Conservation (phyloP, 2,888 invertebrate species). For the Proisotoma minuta region DNA sequence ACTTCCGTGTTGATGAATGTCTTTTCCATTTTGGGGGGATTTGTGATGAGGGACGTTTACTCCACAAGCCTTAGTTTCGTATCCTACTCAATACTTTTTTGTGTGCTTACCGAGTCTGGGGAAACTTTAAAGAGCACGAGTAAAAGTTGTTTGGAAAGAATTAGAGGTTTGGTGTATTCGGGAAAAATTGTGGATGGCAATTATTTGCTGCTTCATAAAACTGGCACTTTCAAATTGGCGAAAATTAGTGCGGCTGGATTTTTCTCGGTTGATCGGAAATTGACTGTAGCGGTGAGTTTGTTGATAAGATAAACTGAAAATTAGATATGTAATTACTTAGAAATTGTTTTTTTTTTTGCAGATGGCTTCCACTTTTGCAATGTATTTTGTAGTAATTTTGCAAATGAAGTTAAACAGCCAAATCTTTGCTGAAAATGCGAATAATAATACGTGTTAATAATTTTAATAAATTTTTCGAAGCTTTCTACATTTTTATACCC, state of each 20-base stretch:
- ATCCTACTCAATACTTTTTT: not conserved
- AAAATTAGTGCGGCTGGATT: not conserved
- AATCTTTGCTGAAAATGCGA: not conserved
- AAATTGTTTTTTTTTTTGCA: no score
- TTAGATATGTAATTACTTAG: not conserved
- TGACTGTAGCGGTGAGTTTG: not conserved
- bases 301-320: not conserved
- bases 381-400: not conserved
- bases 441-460: no score
- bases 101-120: not conserved
- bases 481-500: no score
- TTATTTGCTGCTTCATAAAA: not conserved
- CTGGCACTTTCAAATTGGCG: not conserved
- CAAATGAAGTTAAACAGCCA: not conserved
- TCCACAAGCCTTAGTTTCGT: not conserved
- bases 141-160: not conserved
- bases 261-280: not conserved
- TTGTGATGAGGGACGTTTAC: not conserved
- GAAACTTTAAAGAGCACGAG: not conserved
- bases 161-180: not conserved
- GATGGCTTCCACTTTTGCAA: not conserved
- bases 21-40: not conserved
- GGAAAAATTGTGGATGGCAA: not conserved
- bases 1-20: not conserved
- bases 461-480: no score